Evolutionary conservation across 2,797 vertebrate genomes (phyloP), one percentile per base, ranked within the genome.

Genomic region (Crocidura indochinensis): DNA sequence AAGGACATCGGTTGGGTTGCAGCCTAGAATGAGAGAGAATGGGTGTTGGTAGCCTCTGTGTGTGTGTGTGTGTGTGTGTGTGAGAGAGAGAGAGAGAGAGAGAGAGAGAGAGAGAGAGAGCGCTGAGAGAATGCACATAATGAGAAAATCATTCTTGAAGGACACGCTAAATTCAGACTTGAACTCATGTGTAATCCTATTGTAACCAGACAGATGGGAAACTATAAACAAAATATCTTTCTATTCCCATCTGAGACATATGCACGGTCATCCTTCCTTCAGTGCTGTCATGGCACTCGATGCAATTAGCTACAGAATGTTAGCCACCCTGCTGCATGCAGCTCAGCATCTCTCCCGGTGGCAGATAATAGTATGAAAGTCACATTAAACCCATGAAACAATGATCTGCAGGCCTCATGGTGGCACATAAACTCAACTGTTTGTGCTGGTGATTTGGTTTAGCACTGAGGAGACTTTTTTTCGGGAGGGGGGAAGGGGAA

Each of bases 251-350:
- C 86, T 81, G 97, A 97, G 97, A 97, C 27, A 6, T 95, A 92
- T 81, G 93, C 73, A 44, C 91, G 86, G 93, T 94, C 56, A 93
- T 97, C 96, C 96, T 98, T 96, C 97, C 95, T 95, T 95, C 78
- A 91, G 91, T 93, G 92, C 92, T 93, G 93, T 93, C 95, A 94
- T 96, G 96, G 97, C 96, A 96, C 84, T 94, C 77, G 93, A 91
- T 53, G 93, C 96, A 98, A 97, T 98, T 98, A 98, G 97, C 97
- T 97, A 97, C 97, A 98, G 97, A 97, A 96, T 98, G 97, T 98
- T 98, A 97, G 97, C 96, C 96, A 91, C 96, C 93, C 97, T 97
- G 97, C 97, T 97, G 97, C 96, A 97, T 96, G 93, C 89, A 94
- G 78, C 95, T 95, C 96, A 93, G 24, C 94, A 81, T 96, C 72